Percentiles rank a stretch among this genome's conserved stretches.
phyloP scores from a whole-genome alignment of 2,888 invertebrate species.

The Arge pagana region DNA sequence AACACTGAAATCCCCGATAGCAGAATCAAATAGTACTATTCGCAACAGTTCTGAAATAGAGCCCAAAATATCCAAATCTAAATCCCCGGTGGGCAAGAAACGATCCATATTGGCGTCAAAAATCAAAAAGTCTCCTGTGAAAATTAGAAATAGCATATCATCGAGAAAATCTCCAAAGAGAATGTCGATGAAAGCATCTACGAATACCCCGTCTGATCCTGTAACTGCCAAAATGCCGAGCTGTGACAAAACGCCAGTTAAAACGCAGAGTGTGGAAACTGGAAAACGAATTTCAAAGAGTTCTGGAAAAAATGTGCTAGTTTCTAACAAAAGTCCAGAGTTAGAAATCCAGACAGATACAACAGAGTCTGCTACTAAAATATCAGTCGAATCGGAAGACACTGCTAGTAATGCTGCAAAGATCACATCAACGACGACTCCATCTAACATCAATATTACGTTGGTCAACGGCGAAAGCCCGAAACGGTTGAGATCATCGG shows the following conservation, averaged over 20 bases:
- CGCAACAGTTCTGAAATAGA: slow-evolving; percentile 20
- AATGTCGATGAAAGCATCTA: not conserved
- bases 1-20: too few relatives aligned
- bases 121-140: not conserved
- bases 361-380: not conserved
- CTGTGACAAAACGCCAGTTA: too few relatives aligned
- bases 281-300: too few relatives aligned
- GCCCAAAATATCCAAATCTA: slow-evolving; percentile 32
- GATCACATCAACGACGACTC: too few relatives aligned
- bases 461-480: slow-evolving; percentile 20
- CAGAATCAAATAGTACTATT: too few relatives aligned
- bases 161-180: too few relatives aligned
- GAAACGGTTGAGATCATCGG: slow-evolving; percentile 26
- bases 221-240: too few relatives aligned
- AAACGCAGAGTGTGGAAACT: too few relatives aligned
- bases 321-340: slow-evolving; percentile 20
- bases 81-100: slow-evolving; percentile 1
- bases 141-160: too few relatives aligned
- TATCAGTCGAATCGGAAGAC: not conserved
- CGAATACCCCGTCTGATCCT: slow-evolving; percentile 21
- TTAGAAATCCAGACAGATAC: not conserved
- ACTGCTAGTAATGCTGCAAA: too few relatives aligned
- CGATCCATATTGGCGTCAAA: not conserved
- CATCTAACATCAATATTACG: too few relatives aligned
- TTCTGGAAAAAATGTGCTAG: slow-evolving; percentile 10